These are phyloP conservation scores for Oryzias dopingdopingensis DNA, from an alignment of 2,797 vertebrate genomes.

Conservation along the genomic window DNA sequence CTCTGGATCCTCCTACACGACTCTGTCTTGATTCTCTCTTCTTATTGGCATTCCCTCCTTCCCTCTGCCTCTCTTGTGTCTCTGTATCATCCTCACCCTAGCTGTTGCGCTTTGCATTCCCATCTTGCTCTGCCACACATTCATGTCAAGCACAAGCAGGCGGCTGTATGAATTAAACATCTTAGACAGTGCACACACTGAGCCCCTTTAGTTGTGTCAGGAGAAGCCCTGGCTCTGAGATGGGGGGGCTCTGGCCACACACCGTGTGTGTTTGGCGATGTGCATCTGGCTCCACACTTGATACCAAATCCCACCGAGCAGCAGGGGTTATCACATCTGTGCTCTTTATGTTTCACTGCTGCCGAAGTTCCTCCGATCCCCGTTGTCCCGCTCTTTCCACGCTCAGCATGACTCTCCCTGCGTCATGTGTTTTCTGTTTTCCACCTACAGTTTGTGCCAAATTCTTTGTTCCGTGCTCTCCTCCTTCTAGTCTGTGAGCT, in stretches of 20 bases:
- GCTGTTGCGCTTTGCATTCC: constrained; percentile 23
- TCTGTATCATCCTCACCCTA: constrained; percentile 22
- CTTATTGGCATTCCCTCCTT: constrained; percentile 5
- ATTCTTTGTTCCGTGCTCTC: too few relatives aligned
- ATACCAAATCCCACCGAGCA: constrained; percentile 29
- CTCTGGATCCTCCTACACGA: constrained; percentile 14
- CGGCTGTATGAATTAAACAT: constrained; percentile 68
- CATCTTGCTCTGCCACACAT: constrained; percentile 36
- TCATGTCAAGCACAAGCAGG: constrained; percentile 37
- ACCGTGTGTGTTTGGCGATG: constrained; percentile 22
- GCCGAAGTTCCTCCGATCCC: too few relatives aligned
- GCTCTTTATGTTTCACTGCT: constrained; percentile 40
- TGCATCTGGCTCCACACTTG: constrained; percentile 6
- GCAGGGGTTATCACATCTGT: constrained; percentile 43
- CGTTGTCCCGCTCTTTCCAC: not conserved
- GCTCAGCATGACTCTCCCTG: too few relatives aligned
- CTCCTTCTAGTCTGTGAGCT: too few relatives aligned
- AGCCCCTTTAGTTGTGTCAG: constrained; percentile 52
- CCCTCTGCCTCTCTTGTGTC: constrained; percentile 18
- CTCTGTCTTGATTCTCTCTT: constrained; percentile 9
- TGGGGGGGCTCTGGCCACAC: constrained; percentile 40
- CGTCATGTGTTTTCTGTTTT: too few relatives aligned
- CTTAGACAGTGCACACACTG: constrained; percentile 43
- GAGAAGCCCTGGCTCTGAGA: constrained; percentile 39
- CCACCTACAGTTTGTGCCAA: too few relatives aligned